Evolutionary conservation across 2,888 invertebrate genomes (phyloP).

Genomic region (Cheilosia scutellata): DNA sequence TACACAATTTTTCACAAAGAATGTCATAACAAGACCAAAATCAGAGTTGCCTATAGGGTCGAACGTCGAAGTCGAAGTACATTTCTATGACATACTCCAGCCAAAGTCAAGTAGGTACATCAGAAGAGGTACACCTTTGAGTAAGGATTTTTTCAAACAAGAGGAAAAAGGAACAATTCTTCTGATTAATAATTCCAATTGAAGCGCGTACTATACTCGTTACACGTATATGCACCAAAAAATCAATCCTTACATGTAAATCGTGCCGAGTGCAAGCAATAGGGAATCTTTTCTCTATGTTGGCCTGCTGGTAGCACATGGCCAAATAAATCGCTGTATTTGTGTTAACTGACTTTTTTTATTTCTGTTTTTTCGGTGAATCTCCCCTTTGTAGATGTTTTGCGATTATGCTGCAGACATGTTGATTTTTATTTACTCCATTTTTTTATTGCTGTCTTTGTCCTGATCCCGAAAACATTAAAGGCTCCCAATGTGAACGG

Average conservation of each 20-base stretch:
- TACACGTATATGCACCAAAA: background rate
- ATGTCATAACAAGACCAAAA: constrained; percentile 70
- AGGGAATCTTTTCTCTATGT: constrained; percentile 13
- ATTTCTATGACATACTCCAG: constrained; percentile 38
- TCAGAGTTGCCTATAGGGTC: constrained; percentile 52
- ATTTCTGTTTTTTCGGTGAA: constrained; percentile 7
- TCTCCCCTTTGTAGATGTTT: constrained; percentile 70
- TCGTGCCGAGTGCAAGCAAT: constrained; percentile 20
- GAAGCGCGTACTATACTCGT: background rate
- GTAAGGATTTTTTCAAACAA: constrained; percentile 14
- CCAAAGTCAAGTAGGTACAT: constrained; percentile 62
- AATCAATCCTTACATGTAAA: constrained; percentile 59
- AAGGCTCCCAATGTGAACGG: constrained; percentile 25
- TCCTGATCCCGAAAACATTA: constrained; percentile 51
- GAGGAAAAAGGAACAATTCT: constrained; percentile 29
- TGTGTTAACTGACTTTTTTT: constrained; percentile 45
- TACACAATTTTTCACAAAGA: constrained; percentile 13
- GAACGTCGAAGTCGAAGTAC: constrained; percentile 20
- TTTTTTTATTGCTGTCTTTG: constrained; percentile 63
- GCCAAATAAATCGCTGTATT: constrained; percentile 58
- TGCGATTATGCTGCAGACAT: constrained; percentile 73
- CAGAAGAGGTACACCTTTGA: constrained; percentile 18
- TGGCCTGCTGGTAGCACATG: constrained; percentile 65
- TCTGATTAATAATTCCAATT: constrained; percentile 56
- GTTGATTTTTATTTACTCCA: constrained; percentile 74